Conservation (phyloP, 2,113 vertebrate genomes). For the Neofelis nebulosa region DNA sequence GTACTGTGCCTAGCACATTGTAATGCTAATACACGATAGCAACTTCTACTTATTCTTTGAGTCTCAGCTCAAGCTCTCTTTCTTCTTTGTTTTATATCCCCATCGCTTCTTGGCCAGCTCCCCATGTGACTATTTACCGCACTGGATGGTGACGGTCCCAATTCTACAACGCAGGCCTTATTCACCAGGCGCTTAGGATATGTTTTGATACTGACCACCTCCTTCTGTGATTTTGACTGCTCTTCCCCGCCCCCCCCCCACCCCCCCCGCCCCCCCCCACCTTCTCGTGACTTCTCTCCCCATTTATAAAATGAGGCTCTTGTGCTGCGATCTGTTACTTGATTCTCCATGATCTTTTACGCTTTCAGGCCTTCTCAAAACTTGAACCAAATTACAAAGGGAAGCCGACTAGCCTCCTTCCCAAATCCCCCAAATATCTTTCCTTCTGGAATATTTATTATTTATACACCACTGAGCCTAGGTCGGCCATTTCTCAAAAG, state of each 20-base stretch:
- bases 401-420: conserved; percentile 51
- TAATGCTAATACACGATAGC: neutral
- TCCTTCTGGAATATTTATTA: conserved; percentile 78
- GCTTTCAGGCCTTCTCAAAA: conserved; percentile 67
- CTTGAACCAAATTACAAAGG: conserved; percentile 60
- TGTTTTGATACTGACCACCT: neutral
- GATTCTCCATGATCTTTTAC: neutral
- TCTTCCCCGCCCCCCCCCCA: neutral
- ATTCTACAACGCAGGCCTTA: neutral
- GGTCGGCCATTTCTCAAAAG: conserved; percentile 82
- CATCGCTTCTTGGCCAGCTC: neutral
- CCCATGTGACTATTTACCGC: neutral
- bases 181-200: neutral
- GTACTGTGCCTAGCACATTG: neutral
- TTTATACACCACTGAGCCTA: conserved; percentile 80
- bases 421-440: conserved; percentile 63
- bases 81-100: neutral
- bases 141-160: neutral
- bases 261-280: rapidly evolving
- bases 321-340: neutral
- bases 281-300: neutral
- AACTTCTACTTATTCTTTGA: neutral
- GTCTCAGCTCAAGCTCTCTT: neutral
- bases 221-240: neutral
- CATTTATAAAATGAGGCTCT: neutral